phyloP scores from a whole-genome alignment of 2,888 invertebrate species.

The Bimastos eiseni region DNA sequence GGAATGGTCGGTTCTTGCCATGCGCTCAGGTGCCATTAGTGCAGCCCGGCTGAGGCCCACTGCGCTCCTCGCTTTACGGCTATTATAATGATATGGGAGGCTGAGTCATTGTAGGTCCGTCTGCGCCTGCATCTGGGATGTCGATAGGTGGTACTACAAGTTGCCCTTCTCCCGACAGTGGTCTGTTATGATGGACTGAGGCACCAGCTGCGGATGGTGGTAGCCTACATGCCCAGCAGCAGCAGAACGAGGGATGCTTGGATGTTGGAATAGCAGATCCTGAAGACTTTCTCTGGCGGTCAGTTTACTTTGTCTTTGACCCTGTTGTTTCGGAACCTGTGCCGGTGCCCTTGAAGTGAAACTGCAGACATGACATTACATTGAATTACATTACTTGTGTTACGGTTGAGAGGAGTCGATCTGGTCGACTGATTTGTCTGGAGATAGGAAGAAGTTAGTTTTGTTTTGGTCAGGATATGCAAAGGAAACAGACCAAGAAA shows the following conservation, averaged over 20 bases:
- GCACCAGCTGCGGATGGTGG: neutral
- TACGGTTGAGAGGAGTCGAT: neutral
- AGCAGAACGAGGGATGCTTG: neutral
- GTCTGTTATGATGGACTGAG: constrained; percentile 13
- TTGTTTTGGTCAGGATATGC: neutral
- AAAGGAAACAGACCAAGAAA: neutral
- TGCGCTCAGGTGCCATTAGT: neutral
- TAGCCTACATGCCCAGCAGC: neutral
- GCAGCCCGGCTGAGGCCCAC: neutral
- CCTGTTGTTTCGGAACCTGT: neutral
- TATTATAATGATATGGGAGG: neutral
- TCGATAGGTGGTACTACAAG: neutral
- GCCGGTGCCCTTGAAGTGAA: neutral
- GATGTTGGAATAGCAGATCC: neutral
- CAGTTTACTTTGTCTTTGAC: neutral
- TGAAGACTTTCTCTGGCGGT: neutral
- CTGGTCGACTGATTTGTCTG: neutral
- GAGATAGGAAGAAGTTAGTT: neutral
- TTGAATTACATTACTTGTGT: neutral
- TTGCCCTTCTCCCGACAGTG: neutral
- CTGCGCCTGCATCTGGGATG: neutral
- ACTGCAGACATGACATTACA: neutral
- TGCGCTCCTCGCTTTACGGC: neutral
- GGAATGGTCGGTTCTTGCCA: neutral
- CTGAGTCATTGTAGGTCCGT: neutral